Conservation (phyloP, 2,797 vertebrate genomes). For the Xerus rutilus region DNA sequence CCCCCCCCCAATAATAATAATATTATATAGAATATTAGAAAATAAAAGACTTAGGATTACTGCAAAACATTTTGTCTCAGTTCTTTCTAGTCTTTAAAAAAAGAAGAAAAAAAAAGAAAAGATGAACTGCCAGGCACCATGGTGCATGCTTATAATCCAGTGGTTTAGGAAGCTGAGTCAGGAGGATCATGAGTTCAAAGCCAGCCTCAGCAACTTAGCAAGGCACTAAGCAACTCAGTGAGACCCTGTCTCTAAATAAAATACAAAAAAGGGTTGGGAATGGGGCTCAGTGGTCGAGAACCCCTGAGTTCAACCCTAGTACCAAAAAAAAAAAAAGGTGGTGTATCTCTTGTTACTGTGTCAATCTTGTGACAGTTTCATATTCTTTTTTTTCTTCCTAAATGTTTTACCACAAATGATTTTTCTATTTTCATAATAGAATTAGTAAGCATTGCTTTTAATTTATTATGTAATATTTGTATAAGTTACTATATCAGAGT, state of each 20-base stretch:
- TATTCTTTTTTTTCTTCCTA: neutral
- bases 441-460: constrained; percentile 49
- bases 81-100: neutral
- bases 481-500: neutral
- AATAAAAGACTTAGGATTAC: neutral
- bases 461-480: neutral
- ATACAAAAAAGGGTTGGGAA: too few relatives aligned
- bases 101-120: neutral
- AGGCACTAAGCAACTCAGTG: too few relatives aligned
- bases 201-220: too few relatives aligned
- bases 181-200: too few relatives aligned
- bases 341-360: neutral
- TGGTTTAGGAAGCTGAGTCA: too few relatives aligned
- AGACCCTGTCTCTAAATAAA: too few relatives aligned
- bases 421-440: constrained; percentile 51
- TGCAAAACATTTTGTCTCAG: constrained; percentile 1
- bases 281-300: too few relatives aligned
- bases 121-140: neutral
- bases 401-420: constrained; percentile 22
- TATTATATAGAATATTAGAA: neutral
- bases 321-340: neutral
- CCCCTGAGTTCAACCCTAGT: too few relatives aligned
- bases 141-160: too few relatives aligned
- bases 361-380: neutral
- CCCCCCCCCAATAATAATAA: too few relatives aligned